Evolutionary conservation across 2,888 invertebrate species (phyloP), one percentile per base, ranked within the genome.

Genomic region (Pedicia rivosa): DNA sequence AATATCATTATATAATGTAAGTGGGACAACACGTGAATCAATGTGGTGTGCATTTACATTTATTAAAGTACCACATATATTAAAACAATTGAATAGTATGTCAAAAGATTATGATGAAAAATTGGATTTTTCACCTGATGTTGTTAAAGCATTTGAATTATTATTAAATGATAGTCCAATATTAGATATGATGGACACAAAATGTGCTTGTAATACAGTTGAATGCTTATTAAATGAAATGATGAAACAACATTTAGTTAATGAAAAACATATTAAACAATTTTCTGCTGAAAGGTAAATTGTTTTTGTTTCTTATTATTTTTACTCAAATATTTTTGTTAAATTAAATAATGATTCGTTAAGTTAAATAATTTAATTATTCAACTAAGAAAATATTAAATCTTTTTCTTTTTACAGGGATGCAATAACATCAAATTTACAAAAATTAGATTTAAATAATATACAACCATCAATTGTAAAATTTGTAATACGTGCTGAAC

Each of bases 41-140:
- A 74, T 88, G 49, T 92, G 92, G 90, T 87, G 88, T 10, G 90
- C 92, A 8, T 91, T 92, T 54, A 84, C 86, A 1, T 92, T 91
- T 53, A 68, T 94, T 7, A 92, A 92, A 66, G 74, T 92, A 35
- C 87, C 88, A 1, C 76, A 79, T 50, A 74, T 87, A 32, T 67
- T 90, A 31, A 73, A 76, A 39, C 73, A 77, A 44, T 56, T 83
- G 30, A 74, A 78, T 46, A 66, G 66, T 24, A 55, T 67, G 28
- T 67, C 68, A 44, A 66, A 70, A 41, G 51, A 45, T 16, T 53
- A 50, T 28, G 68, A 64, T 27, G 71, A 72, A 46, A 72, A 68
- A 42, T 63, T 66, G 19, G 82, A 83, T 44, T 74, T 70, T 48
- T 76, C 78, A 14, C 67, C 74, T 27, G 84, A 86, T 50, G 69